Evolutionary conservation across 2,888 invertebrate species (phyloP).

Genomic region (Tillus elongatus): DNA sequence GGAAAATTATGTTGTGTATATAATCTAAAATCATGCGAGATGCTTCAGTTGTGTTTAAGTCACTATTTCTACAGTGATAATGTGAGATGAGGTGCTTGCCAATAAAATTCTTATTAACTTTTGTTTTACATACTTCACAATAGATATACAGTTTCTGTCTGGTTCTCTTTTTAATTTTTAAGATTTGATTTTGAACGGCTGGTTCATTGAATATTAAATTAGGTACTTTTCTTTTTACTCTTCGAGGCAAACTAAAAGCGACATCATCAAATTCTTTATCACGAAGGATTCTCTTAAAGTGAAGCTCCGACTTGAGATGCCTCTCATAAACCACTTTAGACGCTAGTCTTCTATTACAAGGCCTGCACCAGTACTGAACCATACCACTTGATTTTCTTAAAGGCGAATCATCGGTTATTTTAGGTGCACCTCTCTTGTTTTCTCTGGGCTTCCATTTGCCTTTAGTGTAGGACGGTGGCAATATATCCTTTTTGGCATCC

Average conservation of each 20-base stretch:
- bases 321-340: slow-evolving; percentile 66
- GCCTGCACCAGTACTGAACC: slow-evolving; percentile 69
- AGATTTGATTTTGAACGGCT: slow-evolving; percentile 13
- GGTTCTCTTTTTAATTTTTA: slow-evolving; percentile 36
- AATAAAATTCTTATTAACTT: slow-evolving; percentile 58
- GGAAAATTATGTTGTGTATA: slow-evolving; percentile 67
- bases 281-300: slow-evolving; percentile 55
- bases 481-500: no score
- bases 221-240: slow-evolving; percentile 22
- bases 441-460: slow-evolving; percentile 65
- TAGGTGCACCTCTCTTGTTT: slow-evolving; percentile 12
- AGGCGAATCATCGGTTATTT: slow-evolving; percentile 28
- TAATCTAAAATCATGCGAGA: slow-evolving; percentile 63
- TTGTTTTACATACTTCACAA: slow-evolving; percentile 64
- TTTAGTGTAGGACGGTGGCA: slow-evolving; percentile 62
- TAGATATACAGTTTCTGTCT: slow-evolving; percentile 52
- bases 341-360: slow-evolving; percentile 67
- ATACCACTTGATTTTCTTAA: slow-evolving; percentile 39
- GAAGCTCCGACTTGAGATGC: slow-evolving; percentile 66
- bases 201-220: slow-evolving; percentile 20
- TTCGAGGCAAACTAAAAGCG: slow-evolving; percentile 14
- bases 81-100: slow-evolving; percentile 81
- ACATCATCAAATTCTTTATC: slow-evolving; percentile 57
- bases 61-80: slow-evolving; percentile 70
- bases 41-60: slow-evolving; percentile 48